Conservation (phyloP, 2,797 vertebrate species). For the Ctenosaura bakeri region DNA sequence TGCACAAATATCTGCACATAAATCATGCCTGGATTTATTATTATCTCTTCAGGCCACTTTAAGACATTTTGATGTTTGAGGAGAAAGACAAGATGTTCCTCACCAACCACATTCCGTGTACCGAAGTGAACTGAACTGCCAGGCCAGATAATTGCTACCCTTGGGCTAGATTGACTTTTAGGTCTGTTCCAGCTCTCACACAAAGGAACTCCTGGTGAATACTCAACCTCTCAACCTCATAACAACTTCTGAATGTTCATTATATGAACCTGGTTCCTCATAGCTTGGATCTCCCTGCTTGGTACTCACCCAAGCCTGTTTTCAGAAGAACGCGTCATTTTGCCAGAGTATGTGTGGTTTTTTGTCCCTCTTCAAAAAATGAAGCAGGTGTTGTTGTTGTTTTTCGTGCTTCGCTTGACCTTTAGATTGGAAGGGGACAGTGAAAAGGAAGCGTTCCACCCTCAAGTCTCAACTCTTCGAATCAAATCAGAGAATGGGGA, state of each 20-base stretch:
- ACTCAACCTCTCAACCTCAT: too few relatives aligned
- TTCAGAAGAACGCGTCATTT: neutral
- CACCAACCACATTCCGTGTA: too few relatives aligned
- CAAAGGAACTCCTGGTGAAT: too few relatives aligned
- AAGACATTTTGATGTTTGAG: too few relatives aligned
- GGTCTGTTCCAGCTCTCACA: neutral
- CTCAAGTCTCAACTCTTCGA: constrained; percentile 79
- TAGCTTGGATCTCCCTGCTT: neutral
- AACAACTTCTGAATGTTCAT: neutral
- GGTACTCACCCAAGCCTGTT: neutral
- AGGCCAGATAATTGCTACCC: too few relatives aligned
- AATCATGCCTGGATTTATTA: too few relatives aligned
- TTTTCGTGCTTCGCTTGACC: neutral
- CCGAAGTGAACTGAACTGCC: too few relatives aligned
- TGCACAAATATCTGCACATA: too few relatives aligned
- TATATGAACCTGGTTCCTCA: neutral
- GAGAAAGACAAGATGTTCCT: too few relatives aligned
- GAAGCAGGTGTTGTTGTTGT: too few relatives aligned
- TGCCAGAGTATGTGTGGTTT: neutral
- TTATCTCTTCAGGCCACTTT: too few relatives aligned
- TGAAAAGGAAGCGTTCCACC: neutral
- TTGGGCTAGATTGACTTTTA: neutral
- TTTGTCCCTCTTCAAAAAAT: neutral
- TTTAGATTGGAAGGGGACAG: constrained; percentile 59
- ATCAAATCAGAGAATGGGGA: constrained; percentile 89